Percentiles rank a stretch among this genome's conserved stretches.
These are phyloP conservation scores for Drosophila fuyamai DNA, from an alignment of 1,140 invertebrate species.

Conservation along the genomic window DNA sequence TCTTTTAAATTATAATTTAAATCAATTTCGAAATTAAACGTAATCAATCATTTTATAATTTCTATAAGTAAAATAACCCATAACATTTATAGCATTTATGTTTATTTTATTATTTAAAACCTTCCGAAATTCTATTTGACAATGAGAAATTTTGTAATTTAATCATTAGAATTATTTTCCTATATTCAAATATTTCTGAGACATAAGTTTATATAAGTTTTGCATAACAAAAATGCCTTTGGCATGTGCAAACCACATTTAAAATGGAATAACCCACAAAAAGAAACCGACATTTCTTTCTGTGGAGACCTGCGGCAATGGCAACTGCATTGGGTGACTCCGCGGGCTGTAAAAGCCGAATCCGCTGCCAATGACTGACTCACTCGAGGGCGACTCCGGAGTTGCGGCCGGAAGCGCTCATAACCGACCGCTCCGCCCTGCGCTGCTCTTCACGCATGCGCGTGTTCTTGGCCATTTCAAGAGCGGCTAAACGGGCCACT, in stretches of 20 bases:
- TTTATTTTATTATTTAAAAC: neutral
- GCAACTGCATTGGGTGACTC: slow-evolving; percentile 48
- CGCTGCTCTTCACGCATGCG: slow-evolving; percentile 63
- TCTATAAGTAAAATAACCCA: too few relatives aligned
- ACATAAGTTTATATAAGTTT: too few relatives aligned
- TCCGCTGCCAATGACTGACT: slow-evolving; percentile 55
- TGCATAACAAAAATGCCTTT: too few relatives aligned
- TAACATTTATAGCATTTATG: too few relatives aligned
- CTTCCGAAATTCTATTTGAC: too few relatives aligned
- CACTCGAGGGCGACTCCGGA: slow-evolving; percentile 48
- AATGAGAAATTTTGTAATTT: neutral
- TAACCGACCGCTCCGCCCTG: slow-evolving; percentile 44
- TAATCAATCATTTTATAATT: too few relatives aligned
- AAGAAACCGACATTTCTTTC: neutral
- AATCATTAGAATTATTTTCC: too few relatives aligned
- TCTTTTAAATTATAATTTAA: too few relatives aligned
- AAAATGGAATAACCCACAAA: neutral
- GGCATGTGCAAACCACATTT: too few relatives aligned
- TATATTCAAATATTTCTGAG: too few relatives aligned
- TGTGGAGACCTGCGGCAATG: slow-evolving; percentile 48
- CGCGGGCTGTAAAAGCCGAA: slow-evolving; percentile 21
- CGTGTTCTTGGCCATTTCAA: slow-evolving; percentile 69
- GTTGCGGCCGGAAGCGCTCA: slow-evolving; percentile 71
- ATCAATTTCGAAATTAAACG: too few relatives aligned
- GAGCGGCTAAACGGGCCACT: slow-evolving; percentile 39